Evolutionary conservation across 2,888 invertebrate species (phyloP).

Genomic region (Drosophila acutilabella): DNA sequence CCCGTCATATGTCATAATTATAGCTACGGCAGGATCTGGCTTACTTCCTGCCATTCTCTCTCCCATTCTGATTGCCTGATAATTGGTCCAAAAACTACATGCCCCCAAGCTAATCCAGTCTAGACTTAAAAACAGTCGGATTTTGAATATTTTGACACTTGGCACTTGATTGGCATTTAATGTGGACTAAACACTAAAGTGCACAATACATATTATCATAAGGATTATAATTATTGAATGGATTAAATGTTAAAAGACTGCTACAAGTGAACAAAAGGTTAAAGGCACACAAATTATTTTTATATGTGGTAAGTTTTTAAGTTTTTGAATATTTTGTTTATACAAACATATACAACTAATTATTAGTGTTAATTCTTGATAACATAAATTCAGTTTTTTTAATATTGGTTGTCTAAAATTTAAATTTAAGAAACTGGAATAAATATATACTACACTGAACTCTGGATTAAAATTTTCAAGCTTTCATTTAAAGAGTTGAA

Average conservation of each 20-base stretch:
- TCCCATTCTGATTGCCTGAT: slow-evolving; percentile 29
- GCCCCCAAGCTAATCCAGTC: slow-evolving; percentile 66
- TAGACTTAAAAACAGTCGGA: slow-evolving; percentile 62
- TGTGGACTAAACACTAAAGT: slow-evolving; percentile 7
- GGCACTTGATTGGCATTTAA: slow-evolving; percentile 56
- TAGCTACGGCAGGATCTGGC: slow-evolving; percentile 41
- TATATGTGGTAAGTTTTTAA: too few species aligned
- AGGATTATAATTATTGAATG: slow-evolving; percentile 7
- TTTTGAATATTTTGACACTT: slow-evolving; percentile 69
- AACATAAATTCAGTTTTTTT: too few species aligned
- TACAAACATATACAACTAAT: too few species aligned
- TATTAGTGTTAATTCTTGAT: too few species aligned
- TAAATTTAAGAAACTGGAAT: too few species aligned
- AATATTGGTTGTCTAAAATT: too few species aligned
- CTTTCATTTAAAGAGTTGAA: too few species aligned
- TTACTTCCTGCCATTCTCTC: slow-evolving; percentile 22
- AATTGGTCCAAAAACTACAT: slow-evolving; percentile 58
- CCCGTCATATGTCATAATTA: slow-evolving; percentile 77
- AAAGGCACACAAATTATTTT: too few species aligned
- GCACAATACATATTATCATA: background rate
- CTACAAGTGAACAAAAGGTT: too few species aligned
- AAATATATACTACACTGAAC: too few species aligned
- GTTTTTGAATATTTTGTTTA: too few species aligned
- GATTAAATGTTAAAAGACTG: background rate
- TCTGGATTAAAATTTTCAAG: too few species aligned